Percentiles rank a stretch among this genome's conserved stretches.
Evolutionary conservation across 2,113 vertebrate species (phyloP).

Genomic region (Pongo abelii): DNA sequence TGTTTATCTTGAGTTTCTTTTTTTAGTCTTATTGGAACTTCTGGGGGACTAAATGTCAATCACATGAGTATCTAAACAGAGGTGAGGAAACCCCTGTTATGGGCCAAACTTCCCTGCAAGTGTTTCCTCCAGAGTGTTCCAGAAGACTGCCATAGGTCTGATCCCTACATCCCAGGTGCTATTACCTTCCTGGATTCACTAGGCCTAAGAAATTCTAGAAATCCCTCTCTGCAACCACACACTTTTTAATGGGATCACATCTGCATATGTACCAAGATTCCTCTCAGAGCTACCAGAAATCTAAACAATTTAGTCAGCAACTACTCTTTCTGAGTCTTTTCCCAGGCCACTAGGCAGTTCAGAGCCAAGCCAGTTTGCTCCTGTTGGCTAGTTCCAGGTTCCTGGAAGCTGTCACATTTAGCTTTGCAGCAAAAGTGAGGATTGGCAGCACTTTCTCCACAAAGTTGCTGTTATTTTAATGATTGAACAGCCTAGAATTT

Average conservation of each 20-base stretch:
- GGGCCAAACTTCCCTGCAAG: neutral
- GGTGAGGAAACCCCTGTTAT: neutral
- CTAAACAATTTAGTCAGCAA: neutral
- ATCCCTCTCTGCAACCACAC: neutral
- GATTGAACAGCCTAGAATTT: neutral
- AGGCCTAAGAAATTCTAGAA: neutral
- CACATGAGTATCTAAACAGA: neutral
- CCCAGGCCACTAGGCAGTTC: neutral
- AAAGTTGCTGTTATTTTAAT: slow-evolving; percentile 7
- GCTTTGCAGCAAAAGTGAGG: neutral
- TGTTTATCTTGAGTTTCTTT: neutral
- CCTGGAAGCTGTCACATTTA: slow-evolving; percentile 22
- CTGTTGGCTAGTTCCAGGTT: neutral
- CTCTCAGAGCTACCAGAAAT: slow-evolving; percentile 5
- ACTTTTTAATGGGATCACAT: neutral
- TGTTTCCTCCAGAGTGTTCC: slow-evolving; percentile 3
- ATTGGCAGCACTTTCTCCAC: neutral
- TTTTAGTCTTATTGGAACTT: slow-evolving; percentile 17
- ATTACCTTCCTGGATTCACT: neutral
- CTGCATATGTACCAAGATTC: neutral
- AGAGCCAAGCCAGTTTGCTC: slow-evolving; percentile 1
- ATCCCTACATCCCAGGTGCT: neutral
- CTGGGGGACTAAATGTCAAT: neutral
- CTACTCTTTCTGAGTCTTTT: slow-evolving; percentile 15
- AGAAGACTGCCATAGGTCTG: neutral